A percentile compares a stretch with the other conserved stretches of the same genome.
phyloP scores from a whole-genome alignment of 2,888 invertebrate species.

The Ypsolopha sequella region DNA sequence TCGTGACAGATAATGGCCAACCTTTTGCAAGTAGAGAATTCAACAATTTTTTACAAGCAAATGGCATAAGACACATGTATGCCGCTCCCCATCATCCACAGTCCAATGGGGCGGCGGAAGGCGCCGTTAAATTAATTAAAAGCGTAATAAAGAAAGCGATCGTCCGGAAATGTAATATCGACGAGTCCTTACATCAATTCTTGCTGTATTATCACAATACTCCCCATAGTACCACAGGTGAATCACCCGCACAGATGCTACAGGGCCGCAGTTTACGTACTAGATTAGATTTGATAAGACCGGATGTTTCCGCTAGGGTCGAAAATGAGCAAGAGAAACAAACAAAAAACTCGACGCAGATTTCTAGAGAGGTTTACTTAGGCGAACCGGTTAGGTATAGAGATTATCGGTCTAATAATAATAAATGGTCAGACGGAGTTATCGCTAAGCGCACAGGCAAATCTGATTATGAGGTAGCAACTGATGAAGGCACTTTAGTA shows the following conservation, averaged over 20 bases:
- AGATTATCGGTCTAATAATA: background rate
- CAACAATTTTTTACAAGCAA: background rate
- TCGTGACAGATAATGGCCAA: conserved; percentile 2
- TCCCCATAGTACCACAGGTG: background rate
- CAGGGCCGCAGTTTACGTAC: background rate
- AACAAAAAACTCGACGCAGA: too few species aligned
- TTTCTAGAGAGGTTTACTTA: background rate
- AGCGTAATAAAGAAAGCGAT: background rate
- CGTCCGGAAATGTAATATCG: background rate
- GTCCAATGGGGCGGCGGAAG: conserved; percentile 1
- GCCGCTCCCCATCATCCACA: background rate
- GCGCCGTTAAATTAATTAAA: background rate
- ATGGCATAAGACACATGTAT: background rate
- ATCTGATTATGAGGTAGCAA: background rate
- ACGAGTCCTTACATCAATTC: background rate
- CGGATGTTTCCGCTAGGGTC: background rate
- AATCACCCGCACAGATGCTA: background rate
- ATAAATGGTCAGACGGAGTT: background rate
- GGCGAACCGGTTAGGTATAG: background rate
- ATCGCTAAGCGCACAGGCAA: background rate
- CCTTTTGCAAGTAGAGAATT: background rate
- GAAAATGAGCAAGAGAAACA: background rate
- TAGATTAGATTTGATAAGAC: background rate
- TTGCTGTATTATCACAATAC: background rate
- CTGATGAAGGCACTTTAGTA: background rate